These are phyloP conservation scores for Lochmaea crataegi DNA, from an alignment of 2,888 invertebrate species.

Conservation along the genomic window DNA sequence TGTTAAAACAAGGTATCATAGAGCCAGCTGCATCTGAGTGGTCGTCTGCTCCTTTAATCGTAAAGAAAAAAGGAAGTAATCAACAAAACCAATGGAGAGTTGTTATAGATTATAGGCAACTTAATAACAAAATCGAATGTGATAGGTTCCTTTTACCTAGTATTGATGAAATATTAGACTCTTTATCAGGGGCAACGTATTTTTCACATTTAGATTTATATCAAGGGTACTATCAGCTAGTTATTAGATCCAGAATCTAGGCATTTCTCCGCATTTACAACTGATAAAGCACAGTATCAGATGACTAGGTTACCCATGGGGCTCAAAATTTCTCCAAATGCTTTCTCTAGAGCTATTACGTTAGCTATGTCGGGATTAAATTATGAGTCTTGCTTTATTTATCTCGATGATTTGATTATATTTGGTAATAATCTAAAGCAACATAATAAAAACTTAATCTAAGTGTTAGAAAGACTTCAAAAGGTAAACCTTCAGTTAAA, in stretches of 20 bases:
- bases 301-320: slow-evolving; percentile 47
- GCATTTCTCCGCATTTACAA: slow-evolving; percentile 43
- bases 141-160: slow-evolving; percentile 11
- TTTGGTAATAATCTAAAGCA: background rate
- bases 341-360: slow-evolving; percentile 46
- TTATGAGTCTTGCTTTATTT: slow-evolving; percentile 34
- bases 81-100: too few species aligned
- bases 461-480: slow-evolving; percentile 23
- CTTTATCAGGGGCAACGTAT: slow-evolving; percentile 1
- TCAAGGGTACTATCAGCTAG: slow-evolving; percentile 50
- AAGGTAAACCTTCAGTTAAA: slow-evolving; percentile 30
- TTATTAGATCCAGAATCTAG: slow-evolving; percentile 36
- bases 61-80: too few species aligned
- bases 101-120: too few species aligned
- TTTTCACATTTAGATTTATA: slow-evolving; percentile 12
- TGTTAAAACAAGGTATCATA: too few species aligned
- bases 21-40: too few species aligned
- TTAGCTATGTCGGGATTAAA: slow-evolving; percentile 48
- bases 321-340: slow-evolving; percentile 45
- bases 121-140: too few species aligned
- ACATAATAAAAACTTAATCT: background rate
- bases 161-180: slow-evolving; percentile 1
- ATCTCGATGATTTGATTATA: slow-evolving; percentile 16
- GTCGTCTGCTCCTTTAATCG: too few species aligned
- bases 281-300: slow-evolving; percentile 47